Evolutionary conservation across 2,888 invertebrate genomes (phyloP).

Genomic region (Xylota sylvarum): DNA sequence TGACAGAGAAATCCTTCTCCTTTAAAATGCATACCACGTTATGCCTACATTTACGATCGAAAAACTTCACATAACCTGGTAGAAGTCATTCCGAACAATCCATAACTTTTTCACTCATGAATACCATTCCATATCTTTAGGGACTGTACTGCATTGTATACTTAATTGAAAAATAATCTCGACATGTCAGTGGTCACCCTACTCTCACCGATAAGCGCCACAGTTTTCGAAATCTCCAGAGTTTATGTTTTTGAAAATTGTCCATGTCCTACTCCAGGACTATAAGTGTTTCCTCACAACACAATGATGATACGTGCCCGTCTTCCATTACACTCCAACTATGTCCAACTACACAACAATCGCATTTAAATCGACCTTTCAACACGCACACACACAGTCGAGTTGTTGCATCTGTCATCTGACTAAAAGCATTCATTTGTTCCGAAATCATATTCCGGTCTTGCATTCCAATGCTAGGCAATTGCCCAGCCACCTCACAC

Average conservation of each 20-base stretch:
- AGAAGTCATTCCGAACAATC: too few relatives aligned
- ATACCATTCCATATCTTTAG: too few relatives aligned
- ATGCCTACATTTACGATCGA: too few relatives aligned
- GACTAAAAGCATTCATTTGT: constrained; percentile 18
- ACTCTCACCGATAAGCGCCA: too few relatives aligned
- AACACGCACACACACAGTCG: neutral
- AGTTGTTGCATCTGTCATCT: constrained; percentile 5
- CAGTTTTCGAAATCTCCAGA: neutral
- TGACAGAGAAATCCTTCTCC: too few relatives aligned
- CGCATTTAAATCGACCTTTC: neutral
- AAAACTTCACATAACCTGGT: too few relatives aligned
- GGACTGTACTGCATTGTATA: too few relatives aligned
- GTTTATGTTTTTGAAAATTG: neutral
- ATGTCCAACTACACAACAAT: constrained; percentile 6
- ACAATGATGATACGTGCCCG: neutral
- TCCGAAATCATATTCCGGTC: neutral
- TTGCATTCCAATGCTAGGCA: constrained; percentile 1
- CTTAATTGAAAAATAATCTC: too few relatives aligned
- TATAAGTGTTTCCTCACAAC: neutral
- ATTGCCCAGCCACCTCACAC: neutral
- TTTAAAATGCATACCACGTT: too few relatives aligned
- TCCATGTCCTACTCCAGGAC: neutral
- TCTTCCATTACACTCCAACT: neutral
- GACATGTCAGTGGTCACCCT: too few relatives aligned
- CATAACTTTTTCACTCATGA: too few relatives aligned